Base-by-base conservation (phyloP, 2,888 invertebrate species). In the Ceriagrion tenellum region DNA sequence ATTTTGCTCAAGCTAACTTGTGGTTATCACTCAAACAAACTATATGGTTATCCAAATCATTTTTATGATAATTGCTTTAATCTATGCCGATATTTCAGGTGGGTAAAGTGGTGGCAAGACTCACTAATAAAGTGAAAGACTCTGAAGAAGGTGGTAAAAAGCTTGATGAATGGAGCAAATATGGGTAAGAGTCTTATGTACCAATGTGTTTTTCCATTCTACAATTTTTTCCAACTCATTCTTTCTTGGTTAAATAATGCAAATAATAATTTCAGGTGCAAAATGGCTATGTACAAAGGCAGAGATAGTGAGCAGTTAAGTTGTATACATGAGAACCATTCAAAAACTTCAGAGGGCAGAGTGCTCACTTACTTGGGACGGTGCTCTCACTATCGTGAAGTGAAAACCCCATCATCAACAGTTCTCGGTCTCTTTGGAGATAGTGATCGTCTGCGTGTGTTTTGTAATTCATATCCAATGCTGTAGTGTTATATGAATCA, bases 381-480 rank as follows among this genome's bases (percentile, higher is more conserved):
- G n/a, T 89, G 89, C 8, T 55, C 89, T 47, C 89, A 89, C 89
- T 47, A 89, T n/a, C 89, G 47, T 55, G 26, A n/a, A n/a, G n/a
- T 47, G 10, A 47, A 55, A 47, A 89, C 89, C 18, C 47, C n/a
- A 12, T 89, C 89, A 89, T n/a, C 89, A 0, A 89, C 89, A 16
- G 89, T 89, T 55, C n/a, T 89, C 26, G 89, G 55, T 55, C n/a
- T 89, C 55, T 89, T 89, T 89, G 89, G 89, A 55, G 89, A 89
- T 1, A 55, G 4, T n/a, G 18, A 89, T 26, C n/a, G 12, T 26
- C 16, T 89, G n/a, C 12, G n/a, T 55, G 10, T 55, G 55, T 18
- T 88, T 23, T 55, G 20, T 55, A 47, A 55, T 20, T 12, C n/a
- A 26, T 55, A 23, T 8, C 55, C 40, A 55, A 26, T 55, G n/a